A percentile compares a stretch with the other conserved stretches of the same genome.
phyloP scores from a whole-genome alignment of 2,888 invertebrate genomes.

The Eupithecia vulgata region DNA sequence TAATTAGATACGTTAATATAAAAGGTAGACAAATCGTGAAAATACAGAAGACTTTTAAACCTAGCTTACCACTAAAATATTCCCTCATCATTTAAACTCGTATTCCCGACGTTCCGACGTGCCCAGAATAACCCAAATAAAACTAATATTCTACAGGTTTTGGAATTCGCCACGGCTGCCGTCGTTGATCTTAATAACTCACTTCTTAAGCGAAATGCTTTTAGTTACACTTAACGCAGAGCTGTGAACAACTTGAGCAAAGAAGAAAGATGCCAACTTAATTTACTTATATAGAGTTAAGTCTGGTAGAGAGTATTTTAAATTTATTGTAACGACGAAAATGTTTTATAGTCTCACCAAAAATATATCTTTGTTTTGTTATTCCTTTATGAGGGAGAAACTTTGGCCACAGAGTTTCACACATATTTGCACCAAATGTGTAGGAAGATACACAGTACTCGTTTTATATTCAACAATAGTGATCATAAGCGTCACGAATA shows the following conservation, averaged over 20 bases:
- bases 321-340: not conserved
- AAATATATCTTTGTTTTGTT: not conserved
- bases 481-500: constrained; percentile 10
- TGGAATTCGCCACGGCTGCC: constrained; percentile 24
- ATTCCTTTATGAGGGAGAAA: not conserved
- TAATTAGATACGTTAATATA: not conserved
- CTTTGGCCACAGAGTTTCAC: not conserved
- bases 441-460: not conserved
- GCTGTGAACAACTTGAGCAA: not conserved
- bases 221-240: not conserved
- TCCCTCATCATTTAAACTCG: constrained; percentile 28
- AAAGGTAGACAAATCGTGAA: not conserved
- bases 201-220: constrained; percentile 11
- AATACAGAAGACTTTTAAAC: not conserved
- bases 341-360: not conserved
- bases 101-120: constrained; percentile 64
- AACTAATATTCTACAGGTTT: constrained; percentile 47
- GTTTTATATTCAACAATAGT: constrained; percentile 3
- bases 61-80: not conserved
- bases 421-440: not conserved
- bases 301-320: not conserved
- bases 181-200: constrained; percentile 17
- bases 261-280: not conserved
- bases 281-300: not conserved
- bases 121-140: constrained; percentile 67